Evolutionary conservation across 2,113 vertebrate genomes (phyloP).

Genomic region (Danionella cerebrum): DNA sequence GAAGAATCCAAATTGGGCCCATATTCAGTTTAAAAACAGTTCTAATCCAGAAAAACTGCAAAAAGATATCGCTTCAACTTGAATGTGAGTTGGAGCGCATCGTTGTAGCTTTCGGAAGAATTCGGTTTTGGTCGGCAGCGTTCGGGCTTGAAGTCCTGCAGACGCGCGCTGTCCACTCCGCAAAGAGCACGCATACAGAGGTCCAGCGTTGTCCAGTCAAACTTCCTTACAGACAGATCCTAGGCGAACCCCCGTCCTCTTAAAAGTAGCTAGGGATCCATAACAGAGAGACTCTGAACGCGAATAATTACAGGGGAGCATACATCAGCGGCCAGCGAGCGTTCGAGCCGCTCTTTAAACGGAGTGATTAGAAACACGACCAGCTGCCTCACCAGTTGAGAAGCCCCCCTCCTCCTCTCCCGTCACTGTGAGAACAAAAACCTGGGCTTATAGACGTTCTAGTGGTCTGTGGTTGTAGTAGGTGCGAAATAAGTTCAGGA

Average conservation of each 20-base stretch:
- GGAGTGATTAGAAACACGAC: neutral
- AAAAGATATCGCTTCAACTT: conserved; percentile 19
- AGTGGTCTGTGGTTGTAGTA: too few species aligned
- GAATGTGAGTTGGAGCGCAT: neutral
- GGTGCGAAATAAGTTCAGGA: too few species aligned
- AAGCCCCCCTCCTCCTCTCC: conserved; percentile 8
- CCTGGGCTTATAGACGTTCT: neutral
- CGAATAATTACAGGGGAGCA: conserved; percentile 13
- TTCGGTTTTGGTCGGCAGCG: neutral
- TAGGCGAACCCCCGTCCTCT: neutral
- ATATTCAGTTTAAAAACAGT: conserved; percentile 48
- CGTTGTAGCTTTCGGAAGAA: conserved; percentile 30
- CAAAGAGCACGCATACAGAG: neutral
- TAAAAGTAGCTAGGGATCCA: conserved; percentile 6
- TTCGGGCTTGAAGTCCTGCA: conserved; percentile 8
- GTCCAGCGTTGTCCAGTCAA: conserved; percentile 1
- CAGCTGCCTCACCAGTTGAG: conserved; percentile 1
- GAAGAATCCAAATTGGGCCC: conserved; percentile 53
- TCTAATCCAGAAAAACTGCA: conserved; percentile 33
- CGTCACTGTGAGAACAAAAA: neutral
- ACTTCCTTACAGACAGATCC: neutral
- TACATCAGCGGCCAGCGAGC: neutral
- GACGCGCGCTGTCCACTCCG: neutral
- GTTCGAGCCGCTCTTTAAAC: conserved; percentile 21
- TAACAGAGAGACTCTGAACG: neutral